Conservation (phyloP, 2,888 invertebrate species). For the Andrena hattorfiana region DNA sequence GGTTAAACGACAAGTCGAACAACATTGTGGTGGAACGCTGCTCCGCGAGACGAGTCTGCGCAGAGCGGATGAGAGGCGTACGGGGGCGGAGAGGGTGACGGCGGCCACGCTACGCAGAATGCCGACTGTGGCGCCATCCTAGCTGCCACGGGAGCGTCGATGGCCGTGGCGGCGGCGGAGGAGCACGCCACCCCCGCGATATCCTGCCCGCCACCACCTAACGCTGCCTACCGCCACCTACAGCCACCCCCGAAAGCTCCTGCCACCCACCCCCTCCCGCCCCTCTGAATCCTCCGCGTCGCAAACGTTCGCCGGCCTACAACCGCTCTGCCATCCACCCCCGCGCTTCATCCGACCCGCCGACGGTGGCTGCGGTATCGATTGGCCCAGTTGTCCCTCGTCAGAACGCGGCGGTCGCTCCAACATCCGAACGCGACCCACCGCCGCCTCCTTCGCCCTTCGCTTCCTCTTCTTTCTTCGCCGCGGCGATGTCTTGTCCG, state of each 20-base stretch:
- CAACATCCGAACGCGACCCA: conserved; percentile 72
- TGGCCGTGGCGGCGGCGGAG: conserved; percentile 54
- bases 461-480: conserved; percentile 14
- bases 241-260: conserved; percentile 11
- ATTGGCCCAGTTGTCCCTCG: conserved; percentile 83
- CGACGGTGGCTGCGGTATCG: conserved; percentile 77
- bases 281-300: conserved; percentile 48
- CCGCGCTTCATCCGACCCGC: conserved; percentile 62
- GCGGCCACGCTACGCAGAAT: conserved; percentile 57
- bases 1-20: conserved; percentile 70
- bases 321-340: conserved; percentile 56
- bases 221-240: conserved; percentile 51
- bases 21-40: conserved; percentile 73
- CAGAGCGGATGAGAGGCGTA: conserved; percentile 54
- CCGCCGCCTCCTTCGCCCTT: conserved; percentile 57
- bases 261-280: neutral
- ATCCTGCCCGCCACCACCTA: conserved; percentile 62
- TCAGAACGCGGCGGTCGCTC: conserved; percentile 73
- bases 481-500: neutral
- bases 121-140: conserved; percentile 59
- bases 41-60: conserved; percentile 70
- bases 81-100: conserved; percentile 34
- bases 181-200: conserved; percentile 62
- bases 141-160: conserved; percentile 57
- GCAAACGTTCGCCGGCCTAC: conserved; percentile 62